Percentiles rank a stretch among this genome's conserved stretches.
Evolutionary conservation across 2,888 invertebrate species (phyloP).

Genomic region (Plusia festucae): DNA sequence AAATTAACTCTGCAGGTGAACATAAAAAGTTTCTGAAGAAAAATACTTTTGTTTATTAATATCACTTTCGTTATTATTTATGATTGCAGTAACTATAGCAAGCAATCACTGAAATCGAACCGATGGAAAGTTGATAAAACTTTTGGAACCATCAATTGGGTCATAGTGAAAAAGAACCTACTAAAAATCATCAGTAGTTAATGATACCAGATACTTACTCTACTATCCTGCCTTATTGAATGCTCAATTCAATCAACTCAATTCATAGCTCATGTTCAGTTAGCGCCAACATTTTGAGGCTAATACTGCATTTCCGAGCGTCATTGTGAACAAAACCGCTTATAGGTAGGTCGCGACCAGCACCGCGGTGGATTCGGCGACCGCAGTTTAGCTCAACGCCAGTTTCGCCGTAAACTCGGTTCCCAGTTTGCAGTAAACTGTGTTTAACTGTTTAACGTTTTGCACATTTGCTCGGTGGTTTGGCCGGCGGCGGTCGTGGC

Average conservation of each 20-base stretch:
- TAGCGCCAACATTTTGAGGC: not conserved
- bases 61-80: too few relatives aligned
- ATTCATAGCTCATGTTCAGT: not conserved
- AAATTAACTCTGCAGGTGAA: not conserved
- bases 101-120: not conserved
- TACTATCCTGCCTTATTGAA: too few relatives aligned
- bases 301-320: conserved; percentile 26
- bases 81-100: not conserved
- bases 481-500: conserved; percentile 29
- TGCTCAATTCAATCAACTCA: not conserved
- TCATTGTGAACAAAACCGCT: conserved; percentile 30
- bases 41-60: not conserved
- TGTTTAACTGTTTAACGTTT: conserved; percentile 44
- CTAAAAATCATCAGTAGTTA: too few relatives aligned
- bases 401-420: conserved; percentile 20
- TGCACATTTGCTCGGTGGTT: conserved; percentile 43
- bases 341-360: conserved; percentile 28
- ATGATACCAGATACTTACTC: too few relatives aligned
- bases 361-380: conserved; percentile 22
- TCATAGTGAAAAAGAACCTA: too few relatives aligned
- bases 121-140: too few relatives aligned
- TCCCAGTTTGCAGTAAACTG: conserved; percentile 39
- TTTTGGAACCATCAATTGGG: too few relatives aligned
- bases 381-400: conserved; percentile 32
- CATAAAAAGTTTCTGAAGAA: not conserved